Evolutionary conservation across 2,888 invertebrate species (phyloP).

Genomic region (Neocrepidodera transversa): DNA sequence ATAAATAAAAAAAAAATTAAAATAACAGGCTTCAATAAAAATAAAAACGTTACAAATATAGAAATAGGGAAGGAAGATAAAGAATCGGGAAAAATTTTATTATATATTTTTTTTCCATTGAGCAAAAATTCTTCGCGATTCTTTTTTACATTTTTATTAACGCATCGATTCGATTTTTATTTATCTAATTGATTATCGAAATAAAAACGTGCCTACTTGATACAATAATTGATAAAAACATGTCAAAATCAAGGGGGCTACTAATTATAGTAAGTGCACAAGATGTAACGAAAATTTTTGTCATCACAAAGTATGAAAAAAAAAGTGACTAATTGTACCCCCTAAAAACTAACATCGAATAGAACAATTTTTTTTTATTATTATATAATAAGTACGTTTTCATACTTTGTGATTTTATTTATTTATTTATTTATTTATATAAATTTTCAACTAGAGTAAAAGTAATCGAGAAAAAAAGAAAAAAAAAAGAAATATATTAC

Average conservation of each 20-base stretch:
- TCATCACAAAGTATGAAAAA: slow-evolving; percentile 60
- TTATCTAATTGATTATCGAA: too few relatives aligned
- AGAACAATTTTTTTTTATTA: slow-evolving; percentile 44
- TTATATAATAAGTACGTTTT: slow-evolving; percentile 55
- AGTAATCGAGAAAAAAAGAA: slow-evolving; percentile 40
- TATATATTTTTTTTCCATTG: too few relatives aligned
- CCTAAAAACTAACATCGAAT: slow-evolving; percentile 52
- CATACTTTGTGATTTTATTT: slow-evolving; percentile 56
- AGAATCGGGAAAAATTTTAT: too few relatives aligned
- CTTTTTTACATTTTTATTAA: slow-evolving; percentile 18
- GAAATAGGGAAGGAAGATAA: too few relatives aligned
- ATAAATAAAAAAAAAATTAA: slow-evolving; percentile 47
- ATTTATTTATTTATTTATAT: too few relatives aligned
- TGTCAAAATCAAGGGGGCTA: slow-evolving; percentile 40
- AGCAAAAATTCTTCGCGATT: slow-evolving; percentile 21
- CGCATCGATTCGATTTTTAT: slow-evolving; percentile 25
- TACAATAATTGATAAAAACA: slow-evolving; percentile 43
- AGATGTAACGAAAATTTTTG: slow-evolving; percentile 51
- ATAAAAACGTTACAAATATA: slow-evolving; percentile 29
- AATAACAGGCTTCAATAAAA: slow-evolving; percentile 42
- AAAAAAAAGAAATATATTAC: slow-evolving; percentile 58
- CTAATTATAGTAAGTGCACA: slow-evolving; percentile 55
- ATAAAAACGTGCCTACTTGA: slow-evolving; percentile 34
- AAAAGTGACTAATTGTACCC: slow-evolving; percentile 48
- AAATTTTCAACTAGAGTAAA: too few relatives aligned